These are phyloP conservation scores for Neoarius graeffei DNA, from an alignment of 2,113 vertebrate genomes.

Conservation along the genomic window DNA sequence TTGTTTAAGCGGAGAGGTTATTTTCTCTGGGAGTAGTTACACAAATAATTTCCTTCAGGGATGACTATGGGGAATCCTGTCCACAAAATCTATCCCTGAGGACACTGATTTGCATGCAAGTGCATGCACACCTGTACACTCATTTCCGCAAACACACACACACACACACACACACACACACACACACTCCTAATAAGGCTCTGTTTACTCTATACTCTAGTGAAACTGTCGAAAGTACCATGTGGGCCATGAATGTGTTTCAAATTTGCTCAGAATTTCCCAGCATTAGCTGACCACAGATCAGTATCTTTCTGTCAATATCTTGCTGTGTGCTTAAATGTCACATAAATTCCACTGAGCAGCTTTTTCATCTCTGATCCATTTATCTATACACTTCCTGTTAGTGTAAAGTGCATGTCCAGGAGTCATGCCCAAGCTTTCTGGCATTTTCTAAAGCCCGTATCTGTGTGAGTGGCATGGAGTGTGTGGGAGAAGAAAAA, in stretches of 20 bases:
- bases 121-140: neutral
- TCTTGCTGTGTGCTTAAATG: neutral
- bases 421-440: neutral
- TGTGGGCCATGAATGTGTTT: neutral
- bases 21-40: constrained; percentile 30
- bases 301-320: neutral
- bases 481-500: constrained; percentile 12
- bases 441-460: constrained; percentile 27
- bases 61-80: constrained; percentile 25
- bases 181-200: neutral
- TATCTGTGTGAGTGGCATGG: neutral
- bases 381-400: neutral
- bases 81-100: constrained; percentile 3
- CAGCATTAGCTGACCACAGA: neutral
- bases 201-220: neutral
- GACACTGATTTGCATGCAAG: constrained; percentile 12
- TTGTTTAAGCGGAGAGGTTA: neutral
- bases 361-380: neutral
- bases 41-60: constrained; percentile 38
- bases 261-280: neutral
- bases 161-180: neutral
- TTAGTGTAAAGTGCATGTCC: constrained; percentile 11
- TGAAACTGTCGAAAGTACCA: neutral
- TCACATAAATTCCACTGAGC: neutral
- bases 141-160: neutral